phyloP scores from a whole-genome alignment of 2,888 invertebrate species.

The Scotopteryx bipunctaria region DNA sequence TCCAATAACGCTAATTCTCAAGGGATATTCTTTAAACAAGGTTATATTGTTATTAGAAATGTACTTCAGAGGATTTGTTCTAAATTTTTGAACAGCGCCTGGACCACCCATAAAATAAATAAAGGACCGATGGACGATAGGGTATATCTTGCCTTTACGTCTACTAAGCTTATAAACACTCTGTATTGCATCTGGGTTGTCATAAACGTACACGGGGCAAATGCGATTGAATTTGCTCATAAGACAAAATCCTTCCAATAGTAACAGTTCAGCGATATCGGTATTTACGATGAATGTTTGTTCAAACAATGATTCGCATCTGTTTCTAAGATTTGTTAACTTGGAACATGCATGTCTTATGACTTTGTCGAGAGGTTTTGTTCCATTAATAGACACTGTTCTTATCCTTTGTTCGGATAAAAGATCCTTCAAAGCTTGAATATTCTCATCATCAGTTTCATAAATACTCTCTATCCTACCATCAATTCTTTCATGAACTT shows the following conservation, averaged over 20 bases:
- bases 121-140: slow-evolving; percentile 83
- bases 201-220: slow-evolving; percentile 85
- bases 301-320: slow-evolving; percentile 81
- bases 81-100: slow-evolving; percentile 75
- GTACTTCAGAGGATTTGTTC: slow-evolving; percentile 82
- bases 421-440: slow-evolving; percentile 62
- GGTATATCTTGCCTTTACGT: slow-evolving; percentile 68
- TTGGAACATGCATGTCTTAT: slow-evolving; percentile 51
- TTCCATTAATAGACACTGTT: slow-evolving; percentile 65
- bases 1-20: slow-evolving; percentile 83
- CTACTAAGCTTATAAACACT: slow-evolving; percentile 76
- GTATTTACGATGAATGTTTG: slow-evolving; percentile 77
- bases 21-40: slow-evolving; percentile 74
- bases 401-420: slow-evolving; percentile 72
- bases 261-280: slow-evolving; percentile 82
- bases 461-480: slow-evolving; percentile 69
- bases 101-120: slow-evolving; percentile 84
- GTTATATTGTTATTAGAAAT: slow-evolving; percentile 62
- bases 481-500: slow-evolving; percentile 71
- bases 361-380: slow-evolving; percentile 59
- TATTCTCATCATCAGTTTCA: slow-evolving; percentile 69
- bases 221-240: slow-evolving; percentile 85
- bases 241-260: slow-evolving; percentile 84
- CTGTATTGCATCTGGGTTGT: slow-evolving; percentile 70
- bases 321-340: slow-evolving; percentile 61